phyloP scores from a whole-genome alignment of 2,797 vertebrate genomes.

The Enteromius fasciolatus region DNA sequence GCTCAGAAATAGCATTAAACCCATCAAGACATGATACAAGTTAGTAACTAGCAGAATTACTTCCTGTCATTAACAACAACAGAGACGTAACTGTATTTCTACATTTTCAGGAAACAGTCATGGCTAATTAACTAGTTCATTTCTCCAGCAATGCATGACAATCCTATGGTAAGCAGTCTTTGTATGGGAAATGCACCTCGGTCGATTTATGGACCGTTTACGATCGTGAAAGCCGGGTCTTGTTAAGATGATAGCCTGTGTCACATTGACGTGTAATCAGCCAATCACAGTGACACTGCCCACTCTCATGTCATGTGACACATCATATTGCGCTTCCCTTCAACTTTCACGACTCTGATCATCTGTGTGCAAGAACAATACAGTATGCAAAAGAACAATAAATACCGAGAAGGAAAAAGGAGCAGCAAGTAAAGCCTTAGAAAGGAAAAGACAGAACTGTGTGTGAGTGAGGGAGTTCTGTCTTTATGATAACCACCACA shows the following conservation, averaged over 20 bases:
- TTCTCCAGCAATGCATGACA: background rate
- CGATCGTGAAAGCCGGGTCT: background rate
- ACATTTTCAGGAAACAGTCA: background rate
- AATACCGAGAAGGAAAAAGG: background rate
- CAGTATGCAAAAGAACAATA: background rate
- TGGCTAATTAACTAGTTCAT: background rate
- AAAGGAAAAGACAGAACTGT: constrained; percentile 36
- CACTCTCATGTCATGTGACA: constrained; percentile 8
- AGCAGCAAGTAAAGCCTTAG: constrained; percentile 21
- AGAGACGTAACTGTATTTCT: background rate
- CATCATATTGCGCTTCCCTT: background rate
- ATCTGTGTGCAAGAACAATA: background rate
- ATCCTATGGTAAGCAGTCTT: background rate
- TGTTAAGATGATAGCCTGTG: background rate
- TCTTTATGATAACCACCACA: constrained; percentile 45
- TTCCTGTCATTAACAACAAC: background rate
- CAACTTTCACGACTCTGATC: background rate
- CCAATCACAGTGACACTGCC: background rate
- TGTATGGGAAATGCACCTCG: background rate
- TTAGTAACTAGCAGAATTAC: background rate
- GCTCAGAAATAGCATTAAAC: background rate
- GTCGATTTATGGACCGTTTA: background rate
- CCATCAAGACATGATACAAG: background rate
- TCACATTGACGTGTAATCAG: background rate
- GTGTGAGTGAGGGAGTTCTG: constrained; percentile 37